These are phyloP conservation scores for Drosophila nigromelanica DNA, from an alignment of 1,140 invertebrate species.

Conservation along the genomic window DNA sequence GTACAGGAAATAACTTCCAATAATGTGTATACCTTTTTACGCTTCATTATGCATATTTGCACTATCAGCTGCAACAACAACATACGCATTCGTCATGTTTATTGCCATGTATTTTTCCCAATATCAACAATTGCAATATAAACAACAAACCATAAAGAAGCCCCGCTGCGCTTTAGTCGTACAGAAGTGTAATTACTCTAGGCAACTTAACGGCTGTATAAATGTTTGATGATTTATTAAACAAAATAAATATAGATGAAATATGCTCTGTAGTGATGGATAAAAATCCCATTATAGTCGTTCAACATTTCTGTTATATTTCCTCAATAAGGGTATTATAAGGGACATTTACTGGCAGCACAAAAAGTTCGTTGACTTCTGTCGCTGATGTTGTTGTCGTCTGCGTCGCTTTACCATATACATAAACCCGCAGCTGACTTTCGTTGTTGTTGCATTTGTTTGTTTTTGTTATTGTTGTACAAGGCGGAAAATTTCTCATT, in stretches of 20 bases:
- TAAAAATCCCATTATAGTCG: not conserved
- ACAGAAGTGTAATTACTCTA: conserved; percentile 15
- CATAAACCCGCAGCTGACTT: conserved; percentile 30
- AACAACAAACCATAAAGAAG: not conserved
- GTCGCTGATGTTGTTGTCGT: conserved; percentile 17
- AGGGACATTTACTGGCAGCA: conserved; percentile 50
- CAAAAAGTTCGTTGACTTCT: conserved; percentile 65
- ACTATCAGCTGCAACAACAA: conserved; percentile 54
- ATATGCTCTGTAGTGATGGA: too few relatives aligned
- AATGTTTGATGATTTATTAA: too few relatives aligned
- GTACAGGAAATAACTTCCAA: conserved; percentile 34
- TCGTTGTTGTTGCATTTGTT: conserved; percentile 31
- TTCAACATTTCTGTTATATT: not conserved
- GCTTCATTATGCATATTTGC: conserved; percentile 67
- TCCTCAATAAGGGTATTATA: conserved; percentile 19
- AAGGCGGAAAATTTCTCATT: conserved; percentile 81
- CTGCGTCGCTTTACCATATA: conserved; percentile 33
- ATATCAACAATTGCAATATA: conserved; percentile 1
- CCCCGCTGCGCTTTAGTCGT: not conserved
- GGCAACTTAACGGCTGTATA: not conserved
- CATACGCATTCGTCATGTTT: conserved; percentile 31
- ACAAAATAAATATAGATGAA: too few relatives aligned
- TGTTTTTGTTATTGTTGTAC: conserved; percentile 32
- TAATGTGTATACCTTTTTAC: conserved; percentile 37
- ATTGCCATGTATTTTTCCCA: conserved; percentile 19